Base-by-base conservation (phyloP, 2,113 vertebrate species). In the Rynchops niger region DNA sequence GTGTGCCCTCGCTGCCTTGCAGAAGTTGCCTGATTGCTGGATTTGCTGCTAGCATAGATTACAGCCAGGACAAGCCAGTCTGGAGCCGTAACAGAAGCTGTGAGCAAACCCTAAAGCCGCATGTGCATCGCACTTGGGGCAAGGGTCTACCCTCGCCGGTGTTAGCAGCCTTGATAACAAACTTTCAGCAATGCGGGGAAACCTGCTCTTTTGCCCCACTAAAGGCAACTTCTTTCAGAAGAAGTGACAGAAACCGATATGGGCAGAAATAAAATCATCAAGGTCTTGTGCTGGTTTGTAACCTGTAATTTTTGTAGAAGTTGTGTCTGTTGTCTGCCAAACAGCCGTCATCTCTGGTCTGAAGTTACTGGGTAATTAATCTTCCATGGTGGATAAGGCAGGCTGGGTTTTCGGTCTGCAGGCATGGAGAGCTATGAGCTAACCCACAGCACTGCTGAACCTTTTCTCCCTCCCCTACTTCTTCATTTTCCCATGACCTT, bases 401-500 rank as follows among this genome's bases (percentile, higher is more conserved):
- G 74, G 55, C 74, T 77, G 63, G 65, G 34, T 38, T 89, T 79
- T 93, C 4, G 3, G 49, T 89, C 77, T 91, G 43, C 83, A 93
- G 50, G 83, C 77, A 0, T 6, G 70, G 87, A 94, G 85, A 67
- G 62, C 91, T 88, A 3, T 82, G 79, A 94, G 93, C 74, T 93
- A 90, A 96, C 93, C 71, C 71, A 1, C 77, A 73, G 93, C 87
- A 70, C 74, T 1, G 11, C 74, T 85, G 88, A 90, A 86, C 82
- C 85, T 94, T 70, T 90, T 92, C 86, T 95, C 92, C 70, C 84
- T 94, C 82, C 87, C 63, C 84, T 91, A 80, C 93, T 95, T 95
- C 92, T 96, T 96, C 87, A 77, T 96, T 97, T 97, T 98, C 97
- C 96, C 96, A 97, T 97, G 96, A 97, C 97, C 97, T 96, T 94